Percentiles rank a stretch among this genome's conserved stretches.
Evolutionary conservation across 2,113 vertebrate species (phyloP).

Genomic region (Cyanoderma ruficeps): DNA sequence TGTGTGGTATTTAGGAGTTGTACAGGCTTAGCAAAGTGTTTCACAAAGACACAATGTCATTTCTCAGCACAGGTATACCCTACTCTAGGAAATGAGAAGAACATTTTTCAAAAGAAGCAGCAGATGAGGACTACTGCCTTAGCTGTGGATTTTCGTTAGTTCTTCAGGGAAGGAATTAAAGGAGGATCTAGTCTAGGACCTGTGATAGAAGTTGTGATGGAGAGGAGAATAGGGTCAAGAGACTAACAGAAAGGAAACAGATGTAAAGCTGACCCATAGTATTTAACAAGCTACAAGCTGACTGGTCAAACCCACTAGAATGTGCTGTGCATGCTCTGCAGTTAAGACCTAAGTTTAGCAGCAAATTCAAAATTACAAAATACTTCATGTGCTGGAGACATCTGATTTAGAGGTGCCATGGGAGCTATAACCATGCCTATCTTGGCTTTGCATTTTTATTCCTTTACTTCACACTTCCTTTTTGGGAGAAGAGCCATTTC

Average conservation of each 20-base stretch:
- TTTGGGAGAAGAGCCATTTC: background rate
- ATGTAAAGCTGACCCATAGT: background rate
- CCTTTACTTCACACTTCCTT: background rate
- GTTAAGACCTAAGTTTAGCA: background rate
- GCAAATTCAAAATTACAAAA: background rate
- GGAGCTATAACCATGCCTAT: background rate
- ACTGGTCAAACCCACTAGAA: background rate
- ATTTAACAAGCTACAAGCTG: background rate
- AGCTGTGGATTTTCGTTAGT: background rate
- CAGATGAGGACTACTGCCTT: background rate
- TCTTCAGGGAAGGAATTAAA: background rate
- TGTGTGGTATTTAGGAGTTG: background rate
- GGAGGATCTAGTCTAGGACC: background rate
- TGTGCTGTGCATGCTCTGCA: background rate
- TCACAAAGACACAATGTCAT: background rate
- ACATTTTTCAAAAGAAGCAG: background rate
- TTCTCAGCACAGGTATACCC: background rate
- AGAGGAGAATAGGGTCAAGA: background rate
- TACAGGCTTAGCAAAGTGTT: background rate
- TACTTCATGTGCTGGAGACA: background rate
- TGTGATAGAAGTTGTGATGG: background rate
- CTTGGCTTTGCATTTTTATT: background rate
- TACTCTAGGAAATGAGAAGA: background rate
- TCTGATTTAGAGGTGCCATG: background rate
- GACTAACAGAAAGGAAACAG: background rate